These are phyloP conservation scores for Xestia ashworthii DNA, from an alignment of 2,888 invertebrate species.

Conservation along the genomic window DNA sequence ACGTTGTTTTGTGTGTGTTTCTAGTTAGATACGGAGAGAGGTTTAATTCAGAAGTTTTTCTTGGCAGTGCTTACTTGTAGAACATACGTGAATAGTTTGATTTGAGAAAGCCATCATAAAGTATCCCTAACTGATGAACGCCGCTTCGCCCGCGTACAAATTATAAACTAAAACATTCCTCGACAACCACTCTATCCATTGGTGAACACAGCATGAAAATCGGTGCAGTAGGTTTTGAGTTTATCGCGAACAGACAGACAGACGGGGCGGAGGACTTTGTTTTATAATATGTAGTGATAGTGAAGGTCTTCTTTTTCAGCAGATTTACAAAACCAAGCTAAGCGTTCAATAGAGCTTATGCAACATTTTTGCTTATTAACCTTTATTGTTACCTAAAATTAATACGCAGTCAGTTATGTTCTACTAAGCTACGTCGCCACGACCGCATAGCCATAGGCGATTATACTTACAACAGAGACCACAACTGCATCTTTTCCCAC, in stretches of 20 bases:
- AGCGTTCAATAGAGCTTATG: background rate
- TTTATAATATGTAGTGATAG: too few relatives aligned
- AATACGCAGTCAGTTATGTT: background rate
- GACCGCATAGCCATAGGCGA: too few relatives aligned
- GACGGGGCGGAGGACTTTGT: too few relatives aligned
- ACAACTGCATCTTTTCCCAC: background rate
- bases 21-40: background rate
- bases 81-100: background rate
- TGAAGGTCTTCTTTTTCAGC: background rate
- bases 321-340: background rate
- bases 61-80: background rate
- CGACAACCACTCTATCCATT: too few relatives aligned
- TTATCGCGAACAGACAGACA: too few relatives aligned
- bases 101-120: background rate
- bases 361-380: too few relatives aligned
- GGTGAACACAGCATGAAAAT: too few relatives aligned
- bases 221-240: too few relatives aligned
- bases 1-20: conserved; percentile 4
- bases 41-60: background rate
- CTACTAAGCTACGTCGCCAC: background rate
- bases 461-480: background rate
- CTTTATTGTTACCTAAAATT: too few relatives aligned
- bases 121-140: too few relatives aligned
- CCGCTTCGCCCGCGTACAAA: too few relatives aligned
- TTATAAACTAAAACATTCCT: too few relatives aligned